These are phyloP conservation scores for Lepidocolaptes lacrymiger DNA, from an alignment of 2,797 vertebrate species.

Conservation along the genomic window DNA sequence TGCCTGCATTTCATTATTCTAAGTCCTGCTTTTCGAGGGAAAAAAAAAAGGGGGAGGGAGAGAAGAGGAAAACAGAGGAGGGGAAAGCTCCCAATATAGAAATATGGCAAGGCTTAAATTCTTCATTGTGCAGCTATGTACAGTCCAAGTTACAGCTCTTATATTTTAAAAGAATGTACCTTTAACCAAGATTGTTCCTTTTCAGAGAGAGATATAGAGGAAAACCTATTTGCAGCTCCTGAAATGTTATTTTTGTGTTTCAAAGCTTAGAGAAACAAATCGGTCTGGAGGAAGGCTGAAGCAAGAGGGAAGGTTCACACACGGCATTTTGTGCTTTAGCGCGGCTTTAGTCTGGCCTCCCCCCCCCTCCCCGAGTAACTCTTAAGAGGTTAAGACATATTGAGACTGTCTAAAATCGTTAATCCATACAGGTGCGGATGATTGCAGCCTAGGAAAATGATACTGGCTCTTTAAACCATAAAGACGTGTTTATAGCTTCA, in stretches of 20 bases:
- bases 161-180: conserved; percentile 44
- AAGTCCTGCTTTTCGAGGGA: conserved; percentile 45
- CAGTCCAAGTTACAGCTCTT: conserved; percentile 47
- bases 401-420: conserved; percentile 62
- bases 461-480: conserved; percentile 71
- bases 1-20: conserved; percentile 62
- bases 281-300: conserved; percentile 8
- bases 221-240: conserved; percentile 20
- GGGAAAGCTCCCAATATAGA: not conserved
- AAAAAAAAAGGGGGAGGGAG: not conserved
- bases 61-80: not conserved
- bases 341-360: conserved; percentile 67
- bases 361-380: conserved; percentile 54
- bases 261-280: conserved; percentile 24
- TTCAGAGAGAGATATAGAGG: not conserved
- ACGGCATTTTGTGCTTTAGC: conserved; percentile 55
- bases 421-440: conserved; percentile 77
- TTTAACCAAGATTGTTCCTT: conserved; percentile 47
- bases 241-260: conserved; percentile 37
- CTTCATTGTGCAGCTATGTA: conserved; percentile 46
- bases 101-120: conserved; percentile 34
- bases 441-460: conserved; percentile 72
- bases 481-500: conserved; percentile 74
- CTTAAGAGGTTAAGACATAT: conserved; percentile 67
- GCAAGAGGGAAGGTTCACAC: conserved; percentile 30